A percentile compares a stretch with the other conserved stretches of the same genome.
phyloP scores from a whole-genome alignment of 1,140 invertebrate genomes.

The Drosophila fuyamai region DNA sequence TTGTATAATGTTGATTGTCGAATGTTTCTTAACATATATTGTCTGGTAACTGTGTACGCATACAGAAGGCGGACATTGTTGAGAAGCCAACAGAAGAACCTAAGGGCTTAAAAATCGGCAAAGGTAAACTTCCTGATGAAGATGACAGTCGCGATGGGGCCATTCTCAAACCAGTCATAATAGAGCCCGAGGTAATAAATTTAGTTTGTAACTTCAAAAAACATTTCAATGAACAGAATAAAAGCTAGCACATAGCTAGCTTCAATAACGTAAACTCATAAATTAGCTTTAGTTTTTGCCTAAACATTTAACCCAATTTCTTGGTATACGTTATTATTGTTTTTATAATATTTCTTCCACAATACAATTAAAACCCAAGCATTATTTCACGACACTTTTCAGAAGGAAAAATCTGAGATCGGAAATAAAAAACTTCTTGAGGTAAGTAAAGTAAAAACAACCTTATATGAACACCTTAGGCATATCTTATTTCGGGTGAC shows the following conservation, averaged over 20 bases:
- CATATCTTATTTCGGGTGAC: not conserved
- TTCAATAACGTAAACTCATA: too few species aligned
- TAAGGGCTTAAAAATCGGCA: slow-evolving; percentile 68
- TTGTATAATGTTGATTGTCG: not conserved
- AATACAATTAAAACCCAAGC: slow-evolving; percentile 8
- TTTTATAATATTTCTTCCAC: not conserved
- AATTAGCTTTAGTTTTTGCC: too few species aligned
- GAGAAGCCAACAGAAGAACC: slow-evolving; percentile 49
- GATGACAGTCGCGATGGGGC: slow-evolving; percentile 55
- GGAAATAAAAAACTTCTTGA: slow-evolving; percentile 12
- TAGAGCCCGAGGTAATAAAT: slow-evolving; percentile 73
- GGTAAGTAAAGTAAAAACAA: slow-evolving; percentile 32
- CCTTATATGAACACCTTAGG: not conserved
- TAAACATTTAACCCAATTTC: too few species aligned
- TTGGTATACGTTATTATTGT: not conserved
- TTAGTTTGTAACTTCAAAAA: not conserved
- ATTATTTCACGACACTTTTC: not conserved
- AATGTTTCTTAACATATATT: not conserved
- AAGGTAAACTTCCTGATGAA: slow-evolving; percentile 78
- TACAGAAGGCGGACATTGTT: slow-evolving; percentile 58
- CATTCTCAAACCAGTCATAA: slow-evolving; percentile 76
- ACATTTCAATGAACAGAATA: not conserved
- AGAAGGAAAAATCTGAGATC: slow-evolving; percentile 34
- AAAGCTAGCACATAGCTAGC: too few species aligned
- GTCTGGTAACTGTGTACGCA: slow-evolving; percentile 7